A percentile compares a stretch with the other conserved stretches of the same genome.
These are phyloP conservation scores for Prinia subflava DNA, from an alignment of 2,113 vertebrate genomes.

Conservation along the genomic window DNA sequence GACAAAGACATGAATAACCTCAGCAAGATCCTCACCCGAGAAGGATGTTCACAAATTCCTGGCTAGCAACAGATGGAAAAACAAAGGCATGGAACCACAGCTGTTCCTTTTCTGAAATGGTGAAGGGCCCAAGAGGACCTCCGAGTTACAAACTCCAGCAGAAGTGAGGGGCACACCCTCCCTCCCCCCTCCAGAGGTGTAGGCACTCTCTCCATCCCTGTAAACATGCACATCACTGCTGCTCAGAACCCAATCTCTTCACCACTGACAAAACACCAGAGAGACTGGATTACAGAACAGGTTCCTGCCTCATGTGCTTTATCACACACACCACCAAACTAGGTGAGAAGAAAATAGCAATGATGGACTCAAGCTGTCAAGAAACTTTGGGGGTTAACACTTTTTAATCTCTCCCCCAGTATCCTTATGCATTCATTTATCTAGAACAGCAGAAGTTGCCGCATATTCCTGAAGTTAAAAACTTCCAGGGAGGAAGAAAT, in stretches of 20 bases:
- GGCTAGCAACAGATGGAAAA: conserved; percentile 51
- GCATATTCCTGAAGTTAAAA: not conserved
- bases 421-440: not conserved
- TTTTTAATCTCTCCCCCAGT: not conserved
- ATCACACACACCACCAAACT: not conserved
- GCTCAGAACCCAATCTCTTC: not conserved
- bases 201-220: not conserved
- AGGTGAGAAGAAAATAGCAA: not conserved
- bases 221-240: fast-evolving
- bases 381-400: not conserved
- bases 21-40: conserved; percentile 38
- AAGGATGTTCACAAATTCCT: conserved; percentile 59
- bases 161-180: not conserved
- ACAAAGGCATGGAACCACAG: conserved; percentile 49
- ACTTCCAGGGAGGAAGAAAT: not conserved
- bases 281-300: not conserved
- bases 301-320: not conserved
- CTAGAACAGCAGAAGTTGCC: not conserved
- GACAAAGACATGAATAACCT: conserved; percentile 49
- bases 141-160: not conserved
- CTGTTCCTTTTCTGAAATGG: conserved; percentile 29
- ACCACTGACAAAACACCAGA: not conserved
- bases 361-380: not conserved
- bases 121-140: conserved; percentile 17
- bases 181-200: not conserved